Conservation (phyloP, 1,140 invertebrate species). For the Eumaeus atala region DNA sequence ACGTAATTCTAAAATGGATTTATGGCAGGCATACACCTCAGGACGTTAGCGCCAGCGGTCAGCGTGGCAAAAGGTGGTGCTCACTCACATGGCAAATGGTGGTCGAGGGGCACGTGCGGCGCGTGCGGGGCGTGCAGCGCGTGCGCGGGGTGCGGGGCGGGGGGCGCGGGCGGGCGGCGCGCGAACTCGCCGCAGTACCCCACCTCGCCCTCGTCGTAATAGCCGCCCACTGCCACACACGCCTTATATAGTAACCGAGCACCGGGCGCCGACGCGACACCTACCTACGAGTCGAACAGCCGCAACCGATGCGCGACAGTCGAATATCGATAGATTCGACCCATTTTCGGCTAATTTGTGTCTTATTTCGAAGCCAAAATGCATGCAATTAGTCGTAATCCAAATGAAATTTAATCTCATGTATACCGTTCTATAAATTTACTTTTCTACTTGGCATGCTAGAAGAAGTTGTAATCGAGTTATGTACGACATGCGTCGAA, state of each 20-base stretch:
- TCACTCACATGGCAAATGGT: slow-evolving; percentile 41
- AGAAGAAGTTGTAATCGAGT: slow-evolving; percentile 35
- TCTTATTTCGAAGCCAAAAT: slow-evolving; percentile 33
- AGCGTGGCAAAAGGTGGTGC: slow-evolving; percentile 1
- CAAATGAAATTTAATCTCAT: slow-evolving; percentile 25
- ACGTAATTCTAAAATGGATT: no score
- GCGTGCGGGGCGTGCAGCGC: slow-evolving; percentile 36
- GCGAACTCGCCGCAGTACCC: slow-evolving; percentile 68
- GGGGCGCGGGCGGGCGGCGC: slow-evolving; percentile 57
- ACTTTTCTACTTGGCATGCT: slow-evolving; percentile 50
- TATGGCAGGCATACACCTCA: not conserved
- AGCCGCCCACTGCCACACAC: slow-evolving; percentile 72
- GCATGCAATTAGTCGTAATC: slow-evolving; percentile 59
- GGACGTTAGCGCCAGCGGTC: not conserved
- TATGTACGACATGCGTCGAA: slow-evolving; percentile 50
- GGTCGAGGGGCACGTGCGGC: slow-evolving; percentile 59
- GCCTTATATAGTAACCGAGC: slow-evolving; percentile 41
- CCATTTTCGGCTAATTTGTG: not conserved
- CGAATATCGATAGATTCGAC: not conserved
- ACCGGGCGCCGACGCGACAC: slow-evolving; percentile 23
- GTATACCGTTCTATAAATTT: slow-evolving; percentile 30
- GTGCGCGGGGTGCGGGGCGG: slow-evolving; percentile 60
- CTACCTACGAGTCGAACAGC: slow-evolving; percentile 36
- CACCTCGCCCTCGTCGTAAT: slow-evolving; percentile 63
- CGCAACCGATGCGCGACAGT: not conserved